phyloP scores from a whole-genome alignment of 2,797 vertebrate species.

The Xenops minutus region DNA sequence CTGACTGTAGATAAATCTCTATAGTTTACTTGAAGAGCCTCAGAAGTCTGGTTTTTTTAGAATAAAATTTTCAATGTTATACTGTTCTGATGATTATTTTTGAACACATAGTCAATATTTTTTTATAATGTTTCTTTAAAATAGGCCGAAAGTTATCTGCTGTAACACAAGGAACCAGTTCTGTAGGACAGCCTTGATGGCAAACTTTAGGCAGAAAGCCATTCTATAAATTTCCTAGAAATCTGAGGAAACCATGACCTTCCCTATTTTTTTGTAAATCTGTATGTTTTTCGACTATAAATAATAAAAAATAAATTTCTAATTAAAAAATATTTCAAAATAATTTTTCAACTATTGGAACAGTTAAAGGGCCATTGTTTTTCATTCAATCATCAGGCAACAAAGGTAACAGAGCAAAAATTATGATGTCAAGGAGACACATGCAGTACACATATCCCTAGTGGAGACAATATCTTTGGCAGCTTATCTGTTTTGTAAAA shows the following conservation, averaged over 20 bases:
- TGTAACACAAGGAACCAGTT: not conserved
- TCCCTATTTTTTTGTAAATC: not conserved
- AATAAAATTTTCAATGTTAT: not conserved
- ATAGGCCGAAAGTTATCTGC: not conserved
- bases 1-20: not conserved
- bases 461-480: not conserved
- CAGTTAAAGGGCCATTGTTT: not conserved
- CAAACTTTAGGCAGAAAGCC: not conserved
- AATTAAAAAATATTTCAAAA: not conserved
- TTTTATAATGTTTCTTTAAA: not conserved
- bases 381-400: not conserved
- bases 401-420: not conserved
- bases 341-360: not conserved
- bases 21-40: not conserved
- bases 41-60: not conserved
- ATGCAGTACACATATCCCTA: not conserved
- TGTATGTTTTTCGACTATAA: not conserved
- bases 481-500: constrained; percentile 1
- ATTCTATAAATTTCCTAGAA: not conserved
- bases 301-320: too few relatives aligned
- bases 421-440: not conserved
- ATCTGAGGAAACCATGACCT: not conserved
- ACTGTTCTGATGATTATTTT: not conserved
- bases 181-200: not conserved
- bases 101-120: not conserved